Conservation (phyloP, 2,113 vertebrate species). For the Alethe castanea region DNA sequence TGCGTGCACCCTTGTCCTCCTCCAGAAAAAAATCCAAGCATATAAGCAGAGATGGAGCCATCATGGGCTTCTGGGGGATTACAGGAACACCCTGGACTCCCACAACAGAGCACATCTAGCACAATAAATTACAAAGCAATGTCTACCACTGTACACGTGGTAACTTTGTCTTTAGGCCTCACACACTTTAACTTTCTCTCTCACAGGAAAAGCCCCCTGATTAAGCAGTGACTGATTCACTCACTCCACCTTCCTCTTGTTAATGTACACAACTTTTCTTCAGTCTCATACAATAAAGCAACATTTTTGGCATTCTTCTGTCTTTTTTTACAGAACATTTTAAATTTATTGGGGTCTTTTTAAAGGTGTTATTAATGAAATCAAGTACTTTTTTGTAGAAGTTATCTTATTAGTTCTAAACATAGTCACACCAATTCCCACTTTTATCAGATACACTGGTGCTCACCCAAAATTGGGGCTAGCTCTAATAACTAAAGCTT, state of each 20-base stretch:
- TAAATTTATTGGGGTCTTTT: background rate
- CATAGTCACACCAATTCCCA: background rate
- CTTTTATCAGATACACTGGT: background rate
- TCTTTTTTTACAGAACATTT: background rate
- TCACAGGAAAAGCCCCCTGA: background rate
- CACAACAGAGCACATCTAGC: background rate
- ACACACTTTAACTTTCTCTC: background rate
- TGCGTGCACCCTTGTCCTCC: background rate
- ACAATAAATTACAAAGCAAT: background rate
- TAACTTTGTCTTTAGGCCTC: background rate
- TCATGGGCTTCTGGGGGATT: background rate
- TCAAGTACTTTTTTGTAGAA: background rate
- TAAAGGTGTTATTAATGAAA: background rate
- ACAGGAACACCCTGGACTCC: background rate
- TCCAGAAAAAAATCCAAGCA: background rate
- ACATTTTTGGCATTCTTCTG: background rate
- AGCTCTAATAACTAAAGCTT: background rate
- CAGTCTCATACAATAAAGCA: background rate
- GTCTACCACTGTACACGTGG: background rate
- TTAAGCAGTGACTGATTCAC: background rate
- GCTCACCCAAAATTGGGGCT: background rate
- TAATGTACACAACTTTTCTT: background rate
- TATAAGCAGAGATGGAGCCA: background rate
- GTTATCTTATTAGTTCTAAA: background rate
- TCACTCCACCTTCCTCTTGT: background rate